A percentile compares a stretch with the other conserved stretches of the same genome.
These are phyloP conservation scores for Pedetes capensis DNA, from an alignment of 2,113 vertebrate species.

Conservation along the genomic window DNA sequence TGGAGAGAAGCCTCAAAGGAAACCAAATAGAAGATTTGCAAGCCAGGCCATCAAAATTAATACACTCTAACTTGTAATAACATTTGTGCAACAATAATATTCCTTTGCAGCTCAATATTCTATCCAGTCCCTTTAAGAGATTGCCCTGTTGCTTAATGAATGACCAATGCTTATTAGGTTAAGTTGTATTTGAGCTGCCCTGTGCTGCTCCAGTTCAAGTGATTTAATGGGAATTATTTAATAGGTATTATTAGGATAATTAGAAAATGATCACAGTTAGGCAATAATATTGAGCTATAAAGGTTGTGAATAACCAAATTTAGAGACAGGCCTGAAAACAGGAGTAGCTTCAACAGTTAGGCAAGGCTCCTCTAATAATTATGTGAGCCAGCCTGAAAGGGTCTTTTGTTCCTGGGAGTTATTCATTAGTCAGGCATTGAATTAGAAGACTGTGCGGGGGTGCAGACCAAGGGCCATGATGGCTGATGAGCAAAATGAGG, in stretches of 20 bases:
- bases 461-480: conserved; percentile 79
- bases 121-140: conserved; percentile 80
- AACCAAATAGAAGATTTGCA: conserved; percentile 21
- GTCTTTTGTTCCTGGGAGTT: conserved; percentile 86
- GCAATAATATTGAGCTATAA: conserved; percentile 87
- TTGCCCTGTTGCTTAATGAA: conserved; percentile 81
- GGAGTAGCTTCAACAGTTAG: conserved; percentile 83
- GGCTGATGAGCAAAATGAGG: conserved; percentile 82
- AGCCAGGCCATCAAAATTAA: conserved; percentile 54
- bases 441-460: conserved; percentile 82
- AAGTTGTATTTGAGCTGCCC: conserved; percentile 85
- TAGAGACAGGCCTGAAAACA: conserved; percentile 85
- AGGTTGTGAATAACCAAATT: conserved; percentile 88
- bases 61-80: conserved; percentile 70
- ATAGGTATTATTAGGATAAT: conserved; percentile 90
- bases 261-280: conserved; percentile 88
- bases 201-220: conserved; percentile 82
- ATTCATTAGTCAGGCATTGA: conserved; percentile 85
- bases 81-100: conserved; percentile 61
- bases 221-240: conserved; percentile 89
- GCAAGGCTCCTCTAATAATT: conserved; percentile 87
- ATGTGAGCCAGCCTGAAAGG: conserved; percentile 84
- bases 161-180: conserved; percentile 87
- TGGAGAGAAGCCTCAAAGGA: conserved; percentile 55
- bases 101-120: conserved; percentile 70